Conservation (phyloP, 2,888 invertebrate species). For the Dorcus hopei region DNA sequence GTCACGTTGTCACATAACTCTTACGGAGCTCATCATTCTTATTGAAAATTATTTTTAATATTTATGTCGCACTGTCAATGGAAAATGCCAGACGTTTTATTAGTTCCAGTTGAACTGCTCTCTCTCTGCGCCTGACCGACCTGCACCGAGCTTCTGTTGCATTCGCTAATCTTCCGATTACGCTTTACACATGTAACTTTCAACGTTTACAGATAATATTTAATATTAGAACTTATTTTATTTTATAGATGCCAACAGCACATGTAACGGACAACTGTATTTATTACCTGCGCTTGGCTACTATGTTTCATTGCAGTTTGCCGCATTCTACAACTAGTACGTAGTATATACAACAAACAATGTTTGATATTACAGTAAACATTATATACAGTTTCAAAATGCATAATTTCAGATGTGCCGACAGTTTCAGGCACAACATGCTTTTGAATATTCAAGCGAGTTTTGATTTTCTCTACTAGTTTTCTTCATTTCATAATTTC, state of each 20-base stretch:
- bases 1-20: constrained; percentile 36
- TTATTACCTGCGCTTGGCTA: background rate
- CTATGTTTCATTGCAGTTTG: too few relatives aligned
- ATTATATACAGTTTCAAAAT: too few relatives aligned
- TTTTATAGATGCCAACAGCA: background rate
- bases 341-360: background rate
- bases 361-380: background rate
- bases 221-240: constrained; percentile 13
- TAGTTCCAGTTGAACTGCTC: constrained; percentile 31
- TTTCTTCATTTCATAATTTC: too few relatives aligned
- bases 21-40: constrained; percentile 32
- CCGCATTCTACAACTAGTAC: background rate
- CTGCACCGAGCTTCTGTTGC: constrained; percentile 19
- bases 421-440: too few relatives aligned
- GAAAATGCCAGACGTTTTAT: constrained; percentile 32
- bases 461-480: too few relatives aligned
- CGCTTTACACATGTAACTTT: constrained; percentile 27
- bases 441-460: too few relatives aligned
- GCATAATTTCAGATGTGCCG: too few relatives aligned
- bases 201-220: constrained; percentile 19
- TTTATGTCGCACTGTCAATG: constrained; percentile 35
- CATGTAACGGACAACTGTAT: background rate
- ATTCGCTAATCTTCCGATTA: constrained; percentile 25
- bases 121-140: constrained; percentile 14
- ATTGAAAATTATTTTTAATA: constrained; percentile 42